Conservation (phyloP, 2,888 invertebrate genomes). For the Platycnemis pennipes region DNA sequence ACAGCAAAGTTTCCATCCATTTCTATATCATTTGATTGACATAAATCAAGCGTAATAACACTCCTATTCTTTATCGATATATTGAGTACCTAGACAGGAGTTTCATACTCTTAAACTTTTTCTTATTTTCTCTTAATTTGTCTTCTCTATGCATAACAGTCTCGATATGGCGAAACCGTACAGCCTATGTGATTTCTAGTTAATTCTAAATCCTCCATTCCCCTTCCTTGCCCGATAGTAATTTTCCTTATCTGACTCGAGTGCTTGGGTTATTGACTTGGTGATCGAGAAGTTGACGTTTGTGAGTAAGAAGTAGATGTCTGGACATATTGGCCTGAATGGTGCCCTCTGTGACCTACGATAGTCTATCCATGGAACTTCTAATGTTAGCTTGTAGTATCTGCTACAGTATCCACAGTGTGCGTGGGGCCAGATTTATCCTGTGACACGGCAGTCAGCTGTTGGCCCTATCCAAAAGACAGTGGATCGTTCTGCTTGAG, state of each 20-base stretch:
- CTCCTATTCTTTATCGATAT: no score
- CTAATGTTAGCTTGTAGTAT: background rate
- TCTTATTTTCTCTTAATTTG: background rate
- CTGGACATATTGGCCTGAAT: background rate
- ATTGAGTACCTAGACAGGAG: no score
- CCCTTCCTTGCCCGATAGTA: background rate
- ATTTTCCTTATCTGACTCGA: background rate
- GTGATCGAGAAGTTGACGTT: conserved; percentile 12
- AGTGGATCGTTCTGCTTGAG: no score
- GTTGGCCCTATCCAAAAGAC: background rate
- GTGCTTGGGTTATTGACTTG: conserved; percentile 16
- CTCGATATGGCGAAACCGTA: background rate
- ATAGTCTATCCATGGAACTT: background rate
- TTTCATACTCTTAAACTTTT: background rate
- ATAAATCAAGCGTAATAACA: no score
- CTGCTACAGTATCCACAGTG: background rate
- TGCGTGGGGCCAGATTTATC: background rate
- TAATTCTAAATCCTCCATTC: background rate
- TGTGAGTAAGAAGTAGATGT: background rate
- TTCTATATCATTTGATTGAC: no score
- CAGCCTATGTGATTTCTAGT: background rate
- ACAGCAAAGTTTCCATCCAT: no score
- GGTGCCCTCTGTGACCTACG: background rate
- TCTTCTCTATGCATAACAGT: background rate
- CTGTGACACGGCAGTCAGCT: background rate